Base-by-base conservation (phyloP, 2,113 vertebrate species). In the Camelus bactrianus region DNA sequence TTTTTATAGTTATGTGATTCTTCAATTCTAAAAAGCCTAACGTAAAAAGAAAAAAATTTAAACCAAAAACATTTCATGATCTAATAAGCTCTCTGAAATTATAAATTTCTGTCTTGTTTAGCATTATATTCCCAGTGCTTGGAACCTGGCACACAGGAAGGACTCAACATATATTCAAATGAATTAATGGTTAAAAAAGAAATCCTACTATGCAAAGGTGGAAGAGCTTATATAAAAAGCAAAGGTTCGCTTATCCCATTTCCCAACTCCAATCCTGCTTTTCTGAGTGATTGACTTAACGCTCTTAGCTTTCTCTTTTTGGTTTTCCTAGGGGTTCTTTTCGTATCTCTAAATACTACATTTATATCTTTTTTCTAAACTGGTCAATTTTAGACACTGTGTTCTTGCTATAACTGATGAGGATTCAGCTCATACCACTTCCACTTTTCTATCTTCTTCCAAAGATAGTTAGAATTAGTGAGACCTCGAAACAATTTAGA, bases 161-260 rank as follows among this genome's bases (percentile, higher is more conserved):
- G n/a, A 24, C 17, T 60, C 56, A 50, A 42, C 3, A 19, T 42
- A 46, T 46, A 56, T 30, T 76, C 35, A 77, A 56, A 80, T 52
- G 24, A 91, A 91, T 54, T 62, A 79, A 76, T 32, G 6, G 48
- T 65, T 86, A 54, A 62, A 91, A 73, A 82, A 80, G 14, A 96
- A 95, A 80, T 26, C 3, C 19, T 46, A 70, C 38, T 64, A 38
- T 17, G 35, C 30, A 81, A n/a, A 81, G 54, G 30, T 48, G 15
- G 65, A 82, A 76, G 38, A 30, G 26, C 30, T 52, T 50, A 32
- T 14, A 80, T 5, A 28, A 91, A 46, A 42, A 50, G 54, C 12
- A 52, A 72, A 48, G 12, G 1, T 58, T 11, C 10, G 38, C 38
- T 58, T 19, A 14, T 8, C 2, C 0, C 3, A 77, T 32, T 17